Conservation (phyloP, 2,797 vertebrate genomes). For the Lacerta bilineata region DNA sequence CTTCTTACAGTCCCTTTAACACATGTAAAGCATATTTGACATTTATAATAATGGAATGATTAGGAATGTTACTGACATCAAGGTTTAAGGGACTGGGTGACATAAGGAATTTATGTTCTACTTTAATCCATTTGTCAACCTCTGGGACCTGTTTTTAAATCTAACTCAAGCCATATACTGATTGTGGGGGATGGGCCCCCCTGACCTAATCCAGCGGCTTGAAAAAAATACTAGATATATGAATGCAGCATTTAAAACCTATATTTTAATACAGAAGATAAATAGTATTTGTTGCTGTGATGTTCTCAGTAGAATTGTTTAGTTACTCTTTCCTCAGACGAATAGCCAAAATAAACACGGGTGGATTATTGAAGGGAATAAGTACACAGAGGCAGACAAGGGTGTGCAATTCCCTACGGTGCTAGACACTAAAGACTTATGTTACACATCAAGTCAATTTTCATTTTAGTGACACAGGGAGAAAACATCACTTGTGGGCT, state of each 20-base stretch:
- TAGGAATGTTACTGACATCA: constrained; percentile 77
- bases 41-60: constrained; percentile 75
- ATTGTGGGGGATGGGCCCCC: background rate
- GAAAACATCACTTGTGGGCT: constrained; percentile 29
- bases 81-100: constrained; percentile 74
- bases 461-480: constrained; percentile 38
- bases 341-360: constrained; percentile 47
- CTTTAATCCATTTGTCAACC: constrained; percentile 76
- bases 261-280: constrained; percentile 18
- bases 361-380: constrained; percentile 26
- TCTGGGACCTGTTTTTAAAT: constrained; percentile 74
- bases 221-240: constrained; percentile 53
- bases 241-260: constrained; percentile 44
- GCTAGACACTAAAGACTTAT: constrained; percentile 36
- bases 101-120: constrained; percentile 76
- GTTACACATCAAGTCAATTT: constrained; percentile 37
- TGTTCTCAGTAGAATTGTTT: constrained; percentile 22
- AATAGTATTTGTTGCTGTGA: constrained; percentile 41
- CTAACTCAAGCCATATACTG: constrained; percentile 69
- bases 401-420: constrained; percentile 5
- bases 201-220: constrained; percentile 52
- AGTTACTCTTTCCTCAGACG: constrained; percentile 12
- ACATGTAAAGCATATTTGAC: constrained; percentile 74
- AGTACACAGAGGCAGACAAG: constrained; percentile 32
- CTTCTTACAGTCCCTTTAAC: constrained; percentile 55